Base-by-base conservation (phyloP, 2,888 invertebrate genomes). In the Belgica antarctica region DNA sequence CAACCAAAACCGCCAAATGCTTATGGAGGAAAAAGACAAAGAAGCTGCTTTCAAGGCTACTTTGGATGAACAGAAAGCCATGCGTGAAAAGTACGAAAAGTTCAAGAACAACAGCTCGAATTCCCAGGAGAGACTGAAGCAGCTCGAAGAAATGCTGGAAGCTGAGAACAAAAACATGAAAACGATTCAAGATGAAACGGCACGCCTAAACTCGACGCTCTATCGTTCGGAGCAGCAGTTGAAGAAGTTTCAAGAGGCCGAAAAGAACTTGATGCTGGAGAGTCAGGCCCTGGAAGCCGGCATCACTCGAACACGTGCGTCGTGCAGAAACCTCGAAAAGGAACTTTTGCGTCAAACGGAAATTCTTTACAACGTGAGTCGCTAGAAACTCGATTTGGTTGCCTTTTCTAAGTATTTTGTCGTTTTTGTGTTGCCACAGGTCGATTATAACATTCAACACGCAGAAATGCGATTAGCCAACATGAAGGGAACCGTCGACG, bases 271-370 rank as follows among this genome's bases (percentile, higher is more conserved):
- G 1, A 52, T 77, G 76, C 72, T 77, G 0, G 75, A 76, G 27
- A 77, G 75, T 47, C 73, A 75, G 0, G 76, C 77, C 0, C 65
- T 77, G 1, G 71, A 73, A 1, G 73, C 75, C 7, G 74, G 74
- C 7, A 73, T 77, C 25, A 1, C 70, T 0, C 75, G 75, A 1
- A 71, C 76, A 7, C 69, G 70, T 7, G 75, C 74, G 1, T 75
- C 62, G 12, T 75, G 76, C 15, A 75, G 74, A 1, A 71, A 73
- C 15, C 72, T 73, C 8, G 81, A 83, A 73, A 82, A 80, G 71
- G 80, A 80, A 36, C 74, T 87, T n/a, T 80, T 81, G 73, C 80
- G 75, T 57, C 83, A 84, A 73, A 86, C 85, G 72, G 88, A 88
- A 77, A 78, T 83, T 0, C 78, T 85, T 7, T 88, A 88, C 73